phyloP scores from a whole-genome alignment of 2,888 invertebrate species.

The Aleiodes leptofemur region DNA sequence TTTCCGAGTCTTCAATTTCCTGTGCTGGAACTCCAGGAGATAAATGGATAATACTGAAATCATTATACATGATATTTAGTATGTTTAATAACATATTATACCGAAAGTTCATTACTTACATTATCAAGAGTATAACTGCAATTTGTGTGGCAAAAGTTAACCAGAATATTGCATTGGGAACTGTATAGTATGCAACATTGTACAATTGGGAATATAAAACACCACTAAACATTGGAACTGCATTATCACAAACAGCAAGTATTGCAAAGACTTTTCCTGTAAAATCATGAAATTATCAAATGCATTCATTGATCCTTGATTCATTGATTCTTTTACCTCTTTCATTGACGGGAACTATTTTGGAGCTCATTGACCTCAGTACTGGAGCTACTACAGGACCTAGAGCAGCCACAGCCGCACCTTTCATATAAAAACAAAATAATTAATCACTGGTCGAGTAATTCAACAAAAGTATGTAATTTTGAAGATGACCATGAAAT shows the following conservation, averaged over 20 bases:
- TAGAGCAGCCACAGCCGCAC: constrained; percentile 85
- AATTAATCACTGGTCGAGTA: constrained; percentile 8
- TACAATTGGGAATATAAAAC: constrained; percentile 85
- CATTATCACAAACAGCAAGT: constrained; percentile 88
- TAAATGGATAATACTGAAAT: constrained; percentile 72
- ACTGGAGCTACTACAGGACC: constrained; percentile 88
- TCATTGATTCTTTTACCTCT: constrained; percentile 77
- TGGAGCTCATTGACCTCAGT: constrained; percentile 88
- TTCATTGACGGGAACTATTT: constrained; percentile 83
- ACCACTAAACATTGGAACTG: constrained; percentile 85
- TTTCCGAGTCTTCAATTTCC: constrained; percentile 52
- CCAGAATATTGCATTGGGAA: constrained; percentile 82
- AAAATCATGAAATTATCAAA: constrained; percentile 23
- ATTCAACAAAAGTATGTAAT: background rate
- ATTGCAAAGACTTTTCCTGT: constrained; percentile 86
- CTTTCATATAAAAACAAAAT: constrained; percentile 71
- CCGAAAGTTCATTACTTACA: constrained; percentile 78
- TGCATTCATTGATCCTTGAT: background rate
- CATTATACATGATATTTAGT: constrained; percentile 28
- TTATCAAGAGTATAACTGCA: constrained; percentile 80
- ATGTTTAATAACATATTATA: constrained; percentile 8
- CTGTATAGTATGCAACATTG: constrained; percentile 80
- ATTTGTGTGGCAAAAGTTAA: constrained; percentile 84
- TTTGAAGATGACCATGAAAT: constrained; percentile 39
- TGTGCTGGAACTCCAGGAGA: constrained; percentile 66